Conservation (phyloP, 2,113 vertebrate species). For the Hemiprocne comata region DNA sequence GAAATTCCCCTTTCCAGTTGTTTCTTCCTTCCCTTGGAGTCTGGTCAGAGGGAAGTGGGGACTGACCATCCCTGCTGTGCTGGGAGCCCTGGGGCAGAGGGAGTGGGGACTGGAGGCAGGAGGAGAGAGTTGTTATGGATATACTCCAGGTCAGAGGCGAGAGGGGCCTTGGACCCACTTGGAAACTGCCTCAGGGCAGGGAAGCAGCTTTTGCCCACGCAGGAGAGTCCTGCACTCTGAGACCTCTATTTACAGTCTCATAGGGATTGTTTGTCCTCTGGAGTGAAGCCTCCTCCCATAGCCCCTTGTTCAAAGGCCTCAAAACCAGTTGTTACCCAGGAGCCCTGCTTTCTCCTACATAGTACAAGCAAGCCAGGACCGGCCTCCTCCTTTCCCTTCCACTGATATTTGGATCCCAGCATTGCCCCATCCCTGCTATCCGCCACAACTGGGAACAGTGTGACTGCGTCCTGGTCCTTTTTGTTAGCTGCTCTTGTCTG, state of each 20-base stretch:
- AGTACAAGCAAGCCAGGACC: neutral
- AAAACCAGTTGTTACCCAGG: neutral
- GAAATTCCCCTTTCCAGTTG: neutral
- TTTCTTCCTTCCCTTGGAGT: neutral
- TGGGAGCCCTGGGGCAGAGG: fast-evolving
- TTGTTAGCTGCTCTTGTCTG: neutral
- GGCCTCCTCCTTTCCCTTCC: neutral
- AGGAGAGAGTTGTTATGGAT: neutral
- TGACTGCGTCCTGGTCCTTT: fast-evolving
- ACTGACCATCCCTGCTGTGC: fast-evolving
- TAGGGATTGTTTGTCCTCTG: neutral
- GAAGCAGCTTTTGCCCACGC: neutral
- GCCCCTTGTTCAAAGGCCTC: neutral
- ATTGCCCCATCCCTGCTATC: neutral
- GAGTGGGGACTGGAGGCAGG: neutral
- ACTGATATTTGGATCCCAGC: neutral
- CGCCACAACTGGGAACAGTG: fast-evolving
- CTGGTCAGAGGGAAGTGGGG: neutral
- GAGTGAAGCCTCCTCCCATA: neutral
- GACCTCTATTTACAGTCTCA: neutral
- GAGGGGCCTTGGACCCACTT: neutral
- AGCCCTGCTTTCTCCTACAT: neutral
- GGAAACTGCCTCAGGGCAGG: neutral
- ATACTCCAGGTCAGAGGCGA: conserved; percentile 21
- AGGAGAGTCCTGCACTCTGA: neutral